A percentile compares a stretch with the other conserved stretches of the same genome.
Conservation (phyloP, 2,888 invertebrate genomes). For the Polyploca ridens region DNA sequence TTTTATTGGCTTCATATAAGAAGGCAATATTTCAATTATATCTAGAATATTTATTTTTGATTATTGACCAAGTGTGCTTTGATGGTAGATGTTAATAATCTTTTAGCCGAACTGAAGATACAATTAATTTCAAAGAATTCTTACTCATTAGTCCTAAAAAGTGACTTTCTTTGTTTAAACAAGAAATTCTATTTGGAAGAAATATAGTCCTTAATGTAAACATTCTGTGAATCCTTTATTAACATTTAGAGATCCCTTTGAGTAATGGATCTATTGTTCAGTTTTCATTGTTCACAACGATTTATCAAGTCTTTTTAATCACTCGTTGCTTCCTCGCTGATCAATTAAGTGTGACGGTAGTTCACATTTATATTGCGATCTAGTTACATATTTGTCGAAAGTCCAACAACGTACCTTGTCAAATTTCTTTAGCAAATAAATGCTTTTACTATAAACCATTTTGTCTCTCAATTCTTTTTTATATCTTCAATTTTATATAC, state of each 20-base stretch:
- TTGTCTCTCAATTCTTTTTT: slow-evolving; percentile 2
- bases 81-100: too few species aligned
- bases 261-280: slow-evolving; percentile 3
- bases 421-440: too few species aligned
- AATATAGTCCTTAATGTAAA: neutral
- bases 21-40: neutral
- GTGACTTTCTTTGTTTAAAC: neutral
- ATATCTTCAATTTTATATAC: neutral
- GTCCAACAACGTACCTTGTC: neutral
- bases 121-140: too few species aligned
- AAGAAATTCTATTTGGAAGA: neutral
- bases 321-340: neutral
- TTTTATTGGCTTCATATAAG: neutral
- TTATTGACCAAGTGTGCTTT: too few species aligned
- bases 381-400: neutral
- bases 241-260: slow-evolving; percentile 5
- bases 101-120: too few species aligned
- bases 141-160: neutral
- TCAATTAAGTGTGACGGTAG: neutral
- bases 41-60: too few species aligned
- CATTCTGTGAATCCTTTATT: neutral
- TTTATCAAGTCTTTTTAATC: slow-evolving; percentile 8
- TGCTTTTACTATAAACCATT: neutral
- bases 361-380: neutral
- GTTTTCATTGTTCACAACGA: neutral